phyloP scores from a whole-genome alignment of 2,888 invertebrate genomes.

The Periphyllus acericola region DNA sequence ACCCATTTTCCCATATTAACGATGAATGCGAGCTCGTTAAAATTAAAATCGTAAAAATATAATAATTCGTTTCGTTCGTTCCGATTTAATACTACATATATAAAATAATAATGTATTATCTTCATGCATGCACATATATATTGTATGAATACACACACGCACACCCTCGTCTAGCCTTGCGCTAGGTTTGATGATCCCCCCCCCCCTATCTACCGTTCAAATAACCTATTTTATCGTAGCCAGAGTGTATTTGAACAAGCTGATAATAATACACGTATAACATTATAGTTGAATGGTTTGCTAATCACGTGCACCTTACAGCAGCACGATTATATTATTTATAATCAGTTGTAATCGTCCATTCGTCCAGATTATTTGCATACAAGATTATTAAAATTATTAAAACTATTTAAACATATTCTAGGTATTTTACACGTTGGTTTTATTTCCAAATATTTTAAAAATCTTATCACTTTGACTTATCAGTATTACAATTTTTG shows the following conservation, averaged over 20 bases:
- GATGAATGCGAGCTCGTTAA: constrained; percentile 9
- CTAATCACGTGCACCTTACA: constrained; percentile 35
- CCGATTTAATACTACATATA: neutral
- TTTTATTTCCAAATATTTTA: constrained; percentile 5
- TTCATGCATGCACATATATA: neutral
- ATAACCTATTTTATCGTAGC: constrained; percentile 6
- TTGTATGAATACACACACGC: no score
- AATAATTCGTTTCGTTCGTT: neutral
- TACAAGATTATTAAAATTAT: neutral
- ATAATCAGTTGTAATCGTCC: neutral
- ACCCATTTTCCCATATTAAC: neutral
- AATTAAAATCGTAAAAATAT: constrained; percentile 10
- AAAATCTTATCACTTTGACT: neutral
- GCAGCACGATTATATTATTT: constrained; percentile 3
- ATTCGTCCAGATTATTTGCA: neutral
- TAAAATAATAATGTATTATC: neutral
- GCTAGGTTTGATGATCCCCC: neutral
- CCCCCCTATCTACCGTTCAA: neutral
- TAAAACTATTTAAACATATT: neutral
- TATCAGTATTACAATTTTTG: neutral
- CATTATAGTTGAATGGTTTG: constrained; percentile 9
- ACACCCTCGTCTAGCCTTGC: neutral
- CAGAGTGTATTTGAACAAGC: neutral
- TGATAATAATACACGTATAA: neutral
- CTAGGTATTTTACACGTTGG: neutral